Evolutionary conservation across 2,797 vertebrate species (phyloP).

Genomic region (Parauchenoglanis ngamensis): DNA sequence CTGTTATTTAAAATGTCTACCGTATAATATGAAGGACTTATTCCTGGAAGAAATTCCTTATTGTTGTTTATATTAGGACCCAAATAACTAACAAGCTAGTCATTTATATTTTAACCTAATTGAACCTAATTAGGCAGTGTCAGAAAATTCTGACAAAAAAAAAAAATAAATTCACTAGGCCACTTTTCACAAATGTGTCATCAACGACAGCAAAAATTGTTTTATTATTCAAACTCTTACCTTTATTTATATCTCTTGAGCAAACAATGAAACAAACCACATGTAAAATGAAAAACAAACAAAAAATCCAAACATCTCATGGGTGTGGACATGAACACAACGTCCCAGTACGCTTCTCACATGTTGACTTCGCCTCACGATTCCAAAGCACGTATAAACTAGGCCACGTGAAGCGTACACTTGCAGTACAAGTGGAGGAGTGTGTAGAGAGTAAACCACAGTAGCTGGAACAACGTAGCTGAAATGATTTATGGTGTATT

Average conservation of each 20-base stretch:
- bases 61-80: background rate
- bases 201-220: background rate
- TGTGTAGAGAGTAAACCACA: background rate
- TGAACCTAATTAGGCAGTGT: background rate
- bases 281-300: background rate
- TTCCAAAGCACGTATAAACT: background rate
- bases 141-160: no score
- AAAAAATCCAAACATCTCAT: background rate
- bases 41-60: background rate
- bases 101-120: background rate
- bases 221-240: constrained; percentile 11
- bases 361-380: background rate
- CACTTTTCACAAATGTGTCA: background rate
- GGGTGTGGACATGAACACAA: background rate
- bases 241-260: constrained; percentile 24
- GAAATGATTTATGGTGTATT: background rate
- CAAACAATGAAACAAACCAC: background rate
- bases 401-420: no score
- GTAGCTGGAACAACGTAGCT: background rate
- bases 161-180: no score
- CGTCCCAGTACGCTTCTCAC: background rate
- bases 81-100: background rate
- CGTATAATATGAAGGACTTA: background rate
- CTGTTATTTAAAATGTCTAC: background rate
- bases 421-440: background rate